Base-by-base conservation (phyloP, 2,888 invertebrate genomes). In the Alloplasta piceator region DNA sequence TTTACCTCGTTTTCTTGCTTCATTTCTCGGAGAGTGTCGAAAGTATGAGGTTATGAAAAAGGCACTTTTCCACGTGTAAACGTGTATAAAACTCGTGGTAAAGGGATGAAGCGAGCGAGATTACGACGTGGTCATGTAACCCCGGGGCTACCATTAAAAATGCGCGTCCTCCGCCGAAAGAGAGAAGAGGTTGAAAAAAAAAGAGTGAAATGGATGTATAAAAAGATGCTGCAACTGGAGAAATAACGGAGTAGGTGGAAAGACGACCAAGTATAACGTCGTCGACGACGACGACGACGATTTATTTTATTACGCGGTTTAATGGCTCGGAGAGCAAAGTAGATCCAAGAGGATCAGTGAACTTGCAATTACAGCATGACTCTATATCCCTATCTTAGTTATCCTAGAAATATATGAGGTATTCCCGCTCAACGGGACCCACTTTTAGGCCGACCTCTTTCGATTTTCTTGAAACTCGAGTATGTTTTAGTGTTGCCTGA, bases 271-370 rank as follows among this genome's bases (percentile, higher is more conserved):
- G 41, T 58, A n/a, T 71, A 72, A 43, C 70, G 70, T 58, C 61
- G 72, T 64, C 64, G 66, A 26, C 48, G 64, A 75, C 81, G 72
- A 82, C 76, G 58, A 78, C 78, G 72, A 50, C 81, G 82, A 85
- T 85, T 85, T 85, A 84, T 85, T 85, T 85, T 82, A 85, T 85
- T 75, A 80, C 72, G 68, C 46, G 74, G 78, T 83, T 84, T 82
- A 85, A 85, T 85, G 80, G 82, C 63, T 72, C 74, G 68, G 75
- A 68, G 48, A 55, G 58, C 71, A 52, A 79, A 71, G 74, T 78
- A 74, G 55, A 78, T 83, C 71, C 66, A 46, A 79, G 76, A 73
- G 81, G 83, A 85, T 82, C 83, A 82, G 80, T 77, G 75, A 85
- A 82, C 72, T 82, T 82, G 78, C 82, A 85, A 85, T 85, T 85